These are phyloP conservation scores for cat (Felis catus) DNA, from an alignment of 2,113 vertebrate genomes.

Conservation along the genomic window DNA sequence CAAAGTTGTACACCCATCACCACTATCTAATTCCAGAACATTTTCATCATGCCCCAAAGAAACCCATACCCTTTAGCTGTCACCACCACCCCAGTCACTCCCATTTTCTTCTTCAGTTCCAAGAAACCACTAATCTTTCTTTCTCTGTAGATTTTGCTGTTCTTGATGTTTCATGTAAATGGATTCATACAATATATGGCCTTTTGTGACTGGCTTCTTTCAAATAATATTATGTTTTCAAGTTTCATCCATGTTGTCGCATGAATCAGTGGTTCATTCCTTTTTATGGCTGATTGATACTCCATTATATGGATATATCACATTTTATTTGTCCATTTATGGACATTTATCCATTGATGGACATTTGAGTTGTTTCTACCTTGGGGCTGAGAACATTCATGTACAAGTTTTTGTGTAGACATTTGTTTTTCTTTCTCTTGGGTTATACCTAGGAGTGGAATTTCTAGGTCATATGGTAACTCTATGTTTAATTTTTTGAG, in stretches of 20 bases:
- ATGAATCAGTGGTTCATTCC: background rate
- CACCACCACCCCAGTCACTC: background rate
- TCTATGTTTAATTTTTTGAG: background rate
- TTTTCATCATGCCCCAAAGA: background rate
- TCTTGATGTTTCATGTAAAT: constrained; percentile 19
- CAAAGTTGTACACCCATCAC: background rate
- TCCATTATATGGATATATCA: background rate
- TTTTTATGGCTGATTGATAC: constrained; percentile 7
- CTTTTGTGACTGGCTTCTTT: constrained; percentile 10
- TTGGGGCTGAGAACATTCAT: background rate
- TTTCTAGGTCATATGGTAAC: background rate
- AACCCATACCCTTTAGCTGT: background rate
- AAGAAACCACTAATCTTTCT: background rate
- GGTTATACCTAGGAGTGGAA: background rate
- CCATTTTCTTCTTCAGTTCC: background rate
- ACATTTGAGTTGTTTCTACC: background rate
- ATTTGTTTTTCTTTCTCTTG: background rate
- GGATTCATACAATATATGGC: background rate
- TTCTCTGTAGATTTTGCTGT: background rate
- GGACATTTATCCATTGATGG: background rate
- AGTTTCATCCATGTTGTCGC: background rate
- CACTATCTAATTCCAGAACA: constrained; percentile 24
- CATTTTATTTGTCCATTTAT: background rate
- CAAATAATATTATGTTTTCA: background rate
- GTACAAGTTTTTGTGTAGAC: background rate